Evolutionary conservation across 2,113 vertebrate species (phyloP).

Genomic region (Dasyornis broadbenti): DNA sequence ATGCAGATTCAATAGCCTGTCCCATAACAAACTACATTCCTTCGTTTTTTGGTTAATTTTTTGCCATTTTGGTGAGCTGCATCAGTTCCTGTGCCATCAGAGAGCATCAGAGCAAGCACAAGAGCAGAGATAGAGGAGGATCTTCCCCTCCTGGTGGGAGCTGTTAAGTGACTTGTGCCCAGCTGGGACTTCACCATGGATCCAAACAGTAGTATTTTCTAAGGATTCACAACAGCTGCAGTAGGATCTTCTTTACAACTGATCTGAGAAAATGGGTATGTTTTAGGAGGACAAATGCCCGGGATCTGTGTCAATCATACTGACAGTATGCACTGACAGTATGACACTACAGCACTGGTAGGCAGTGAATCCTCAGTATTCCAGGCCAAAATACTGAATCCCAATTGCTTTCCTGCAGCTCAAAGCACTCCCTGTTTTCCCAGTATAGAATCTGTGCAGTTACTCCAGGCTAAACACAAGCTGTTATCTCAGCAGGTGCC

Average conservation of each 20-base stretch:
- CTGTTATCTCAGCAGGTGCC: neutral
- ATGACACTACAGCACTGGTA: neutral
- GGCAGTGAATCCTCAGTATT: neutral
- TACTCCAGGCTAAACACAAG: neutral
- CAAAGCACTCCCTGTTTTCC: neutral
- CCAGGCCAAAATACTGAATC: neutral
- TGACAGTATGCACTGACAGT: neutral
- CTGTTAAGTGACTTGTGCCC: neutral
- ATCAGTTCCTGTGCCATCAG: neutral
- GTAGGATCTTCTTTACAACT: neutral
- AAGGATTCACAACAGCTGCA: neutral
- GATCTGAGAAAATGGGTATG: neutral
- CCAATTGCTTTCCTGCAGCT: neutral
- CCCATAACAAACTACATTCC: fast-evolving
- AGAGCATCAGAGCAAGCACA: neutral
- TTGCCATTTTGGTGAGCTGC: neutral
- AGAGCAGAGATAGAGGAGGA: neutral
- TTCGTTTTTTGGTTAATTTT: neutral
- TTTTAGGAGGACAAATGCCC: neutral
- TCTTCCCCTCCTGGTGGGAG: neutral
- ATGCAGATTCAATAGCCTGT: neutral
- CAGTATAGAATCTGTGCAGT: fast-evolving
- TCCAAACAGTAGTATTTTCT: neutral
- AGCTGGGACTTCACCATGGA: neutral
- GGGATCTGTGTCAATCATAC: neutral